Evolutionary conservation across 2,888 invertebrate species (phyloP), one percentile per base, ranked within the genome.

Genomic region (Drosophila glabriapex): DNA sequence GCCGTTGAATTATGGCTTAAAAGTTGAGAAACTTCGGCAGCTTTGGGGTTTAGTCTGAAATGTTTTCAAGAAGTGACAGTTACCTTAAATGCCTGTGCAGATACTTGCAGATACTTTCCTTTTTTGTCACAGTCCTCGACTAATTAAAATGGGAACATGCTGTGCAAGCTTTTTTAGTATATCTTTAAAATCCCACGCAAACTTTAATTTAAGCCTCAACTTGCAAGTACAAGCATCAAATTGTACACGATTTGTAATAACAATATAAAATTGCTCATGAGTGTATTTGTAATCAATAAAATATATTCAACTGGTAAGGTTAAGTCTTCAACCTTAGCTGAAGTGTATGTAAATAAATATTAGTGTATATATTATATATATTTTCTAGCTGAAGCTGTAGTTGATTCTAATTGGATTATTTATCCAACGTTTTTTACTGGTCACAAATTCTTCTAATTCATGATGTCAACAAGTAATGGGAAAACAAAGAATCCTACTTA

Each of bases 11-110:
- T 29, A 14, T 50, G 37, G 39, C 35, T 31, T 2, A 14, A 54
- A 54, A 22, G 52, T 52, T 50, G 37, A 41, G 14, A 31, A 55
- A 55, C 37, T 55, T 67, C 14, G 19, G 22, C 37, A 10, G 46
- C 46, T 39, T 39, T 39, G 19, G 25, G 28, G 19, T 37, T 37
- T 37, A 37, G 14, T 37, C 16, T 29, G 14, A 43, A 19, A 29
- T n/a, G 39, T 33, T 43, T 59, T 22, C 46, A 14, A 49, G 35
- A 10, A 35, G 49, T 35, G 35, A 60, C 49, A 49, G 60, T 31
- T 60, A 37, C 50, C 37, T 22, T 16, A 49, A 41, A 58, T 41
- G 16, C 22, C 39, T 19, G 3, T 29, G n/a, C 39, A 56, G n/a
- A 22, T 39, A 39, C 28, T 39, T 12, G 16, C 12, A 39, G 19